Base-by-base conservation (phyloP, 2,113 vertebrate genomes). In the Mesoclemmys tuberculata region DNA sequence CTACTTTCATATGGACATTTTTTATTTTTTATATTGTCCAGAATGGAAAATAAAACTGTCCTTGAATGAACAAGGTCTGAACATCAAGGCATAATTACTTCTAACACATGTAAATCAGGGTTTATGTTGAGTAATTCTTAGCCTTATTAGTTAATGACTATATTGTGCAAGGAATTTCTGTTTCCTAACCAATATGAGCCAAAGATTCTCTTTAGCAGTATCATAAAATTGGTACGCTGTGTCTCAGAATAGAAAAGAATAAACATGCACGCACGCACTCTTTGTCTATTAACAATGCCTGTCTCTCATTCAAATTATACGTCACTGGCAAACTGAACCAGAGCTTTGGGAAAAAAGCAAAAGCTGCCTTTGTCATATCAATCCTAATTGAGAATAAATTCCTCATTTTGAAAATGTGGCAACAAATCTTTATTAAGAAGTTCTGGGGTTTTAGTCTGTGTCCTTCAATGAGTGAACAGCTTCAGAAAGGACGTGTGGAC, bases 131-230 rank as follows among this genome's bases (percentile, higher is more conserved):
- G 93, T 88, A 96, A 96, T 85, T 92, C 84, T 93, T 95, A 91
- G 58, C 90, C 81, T 84, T 46, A 11, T 85, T 95, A 84, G 80
- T 97, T 96, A 96, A 97, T 93, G 92, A 86, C 49, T 95, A 64
- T 90, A 86, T 95, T 91, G 96, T 90, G 93, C 84, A 88, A 97
- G 93, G 95, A 97, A 97, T 96, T 96, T 94, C 48, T 95, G 55
- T 95, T 96, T 97, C 88, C 83, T 95, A 94, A 95, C 75, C 79
- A 89, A 78, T 87, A 77, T 68, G 93, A 97, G 55, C 79, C 93
- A 96, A 97, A 96, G 78, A 52, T 95, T 96, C 82, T 93, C 82
- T 89, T 90, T 51, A 93, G 61, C 55, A 96, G 74, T 80, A 95
- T 95, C 92, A 86, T 96, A 96, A 97, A 95, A 94, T 95, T 44